Percentiles rank a stretch among this genome's conserved stretches.
These are phyloP conservation scores for Coryphaenoides rupestris DNA, from an alignment of 2,113 vertebrate species.

Conservation along the genomic window DNA sequence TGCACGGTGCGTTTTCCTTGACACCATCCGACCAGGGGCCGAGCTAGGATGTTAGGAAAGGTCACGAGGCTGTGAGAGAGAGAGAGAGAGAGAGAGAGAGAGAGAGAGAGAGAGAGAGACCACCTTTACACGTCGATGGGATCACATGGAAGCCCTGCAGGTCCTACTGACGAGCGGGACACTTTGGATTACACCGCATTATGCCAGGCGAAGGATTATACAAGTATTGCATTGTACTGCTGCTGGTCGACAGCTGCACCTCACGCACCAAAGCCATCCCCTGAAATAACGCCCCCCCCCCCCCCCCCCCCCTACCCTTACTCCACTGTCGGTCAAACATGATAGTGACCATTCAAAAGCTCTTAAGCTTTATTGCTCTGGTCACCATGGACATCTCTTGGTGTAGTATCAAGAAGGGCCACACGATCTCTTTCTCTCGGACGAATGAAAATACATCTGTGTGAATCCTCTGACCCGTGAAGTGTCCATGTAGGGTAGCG, in stretches of 20 bases:
- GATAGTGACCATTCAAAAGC: slow-evolving; percentile 27
- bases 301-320: slow-evolving; percentile 15
- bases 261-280: slow-evolving; percentile 35
- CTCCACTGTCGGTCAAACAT: slow-evolving; percentile 30
- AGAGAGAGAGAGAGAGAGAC: no score
- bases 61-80: no score
- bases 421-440: no score
- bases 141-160: slow-evolving; percentile 14
- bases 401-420: no score
- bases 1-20: no score
- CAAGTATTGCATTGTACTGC: slow-evolving; percentile 15
- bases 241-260: slow-evolving; percentile 24
- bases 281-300: slow-evolving; percentile 34
- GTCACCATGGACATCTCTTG: no score
- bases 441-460: no score
- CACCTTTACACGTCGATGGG: neutral
- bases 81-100: no score
- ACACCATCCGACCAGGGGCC: no score
- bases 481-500: no score
- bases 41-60: no score
- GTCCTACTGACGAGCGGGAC: slow-evolving; percentile 22
- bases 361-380: slow-evolving; percentile 42
- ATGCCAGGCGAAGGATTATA: slow-evolving; percentile 37
- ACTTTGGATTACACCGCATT: slow-evolving; percentile 34
- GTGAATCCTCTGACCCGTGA: no score